phyloP scores from a whole-genome alignment of 2,113 vertebrate species.

The Ceyx melanurus region DNA sequence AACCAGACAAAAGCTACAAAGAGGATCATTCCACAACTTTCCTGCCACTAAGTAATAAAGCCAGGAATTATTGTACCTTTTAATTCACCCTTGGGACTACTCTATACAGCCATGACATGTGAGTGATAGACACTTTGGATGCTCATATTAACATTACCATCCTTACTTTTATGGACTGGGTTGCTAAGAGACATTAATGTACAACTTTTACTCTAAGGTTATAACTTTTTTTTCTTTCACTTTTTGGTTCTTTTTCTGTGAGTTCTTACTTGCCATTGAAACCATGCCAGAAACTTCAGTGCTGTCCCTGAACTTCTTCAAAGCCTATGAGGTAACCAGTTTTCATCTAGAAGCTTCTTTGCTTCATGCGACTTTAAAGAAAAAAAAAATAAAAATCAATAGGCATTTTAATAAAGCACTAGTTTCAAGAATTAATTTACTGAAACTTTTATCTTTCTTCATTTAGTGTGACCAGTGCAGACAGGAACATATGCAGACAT shows the following conservation, averaged over 20 bases:
- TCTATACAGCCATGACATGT: background rate
- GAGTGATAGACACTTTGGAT: background rate
- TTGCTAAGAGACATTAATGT: background rate
- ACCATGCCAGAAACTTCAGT: background rate
- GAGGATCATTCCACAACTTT: background rate
- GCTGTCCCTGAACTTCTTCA: background rate
- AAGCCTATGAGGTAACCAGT: background rate
- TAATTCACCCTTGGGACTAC: background rate
- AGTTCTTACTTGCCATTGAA: background rate
- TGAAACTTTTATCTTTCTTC: background rate
- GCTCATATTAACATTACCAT: background rate
- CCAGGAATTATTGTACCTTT: background rate
- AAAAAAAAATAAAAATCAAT: background rate
- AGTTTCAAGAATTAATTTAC: background rate
- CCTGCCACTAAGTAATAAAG: background rate
- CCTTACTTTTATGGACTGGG: background rate
- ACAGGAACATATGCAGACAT: background rate
- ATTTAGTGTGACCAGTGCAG: background rate
- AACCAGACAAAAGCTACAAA: rapidly evolving
- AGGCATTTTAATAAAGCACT: background rate
- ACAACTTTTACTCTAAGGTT: background rate
- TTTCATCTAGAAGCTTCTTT: background rate
- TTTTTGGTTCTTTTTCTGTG: background rate
- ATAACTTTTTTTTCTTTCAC: background rate
- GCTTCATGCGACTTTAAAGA: background rate